Evolutionary conservation across 2,888 invertebrate genomes (phyloP).

Genomic region (Pilophorus perplexus): DNA sequence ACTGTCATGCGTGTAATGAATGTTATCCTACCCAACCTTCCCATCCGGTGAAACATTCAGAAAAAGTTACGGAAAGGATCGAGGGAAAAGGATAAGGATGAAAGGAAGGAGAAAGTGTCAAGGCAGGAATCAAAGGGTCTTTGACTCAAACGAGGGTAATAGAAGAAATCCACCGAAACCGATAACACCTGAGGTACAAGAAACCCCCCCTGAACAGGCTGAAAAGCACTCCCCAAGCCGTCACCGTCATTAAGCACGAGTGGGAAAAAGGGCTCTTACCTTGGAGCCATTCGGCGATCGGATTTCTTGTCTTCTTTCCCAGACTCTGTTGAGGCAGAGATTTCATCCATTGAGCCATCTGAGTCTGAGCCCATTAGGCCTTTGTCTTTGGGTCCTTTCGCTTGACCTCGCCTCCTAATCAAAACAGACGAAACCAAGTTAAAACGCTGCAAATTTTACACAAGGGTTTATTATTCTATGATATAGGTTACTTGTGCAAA

Average conservation of each 20-base stretch:
- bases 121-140: background rate
- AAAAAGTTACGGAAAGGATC: background rate
- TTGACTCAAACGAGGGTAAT: background rate
- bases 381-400: constrained; percentile 27
- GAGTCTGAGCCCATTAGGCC: constrained; percentile 57
- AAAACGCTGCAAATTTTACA: too few relatives aligned
- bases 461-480: too few relatives aligned
- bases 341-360: constrained; percentile 71
- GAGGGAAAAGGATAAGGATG: constrained; percentile 1
- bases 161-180: background rate
- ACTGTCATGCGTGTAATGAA: too few relatives aligned
- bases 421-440: too few relatives aligned
- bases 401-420: constrained; percentile 14
- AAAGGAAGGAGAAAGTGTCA: background rate
- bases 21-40: too few relatives aligned
- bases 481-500: too few relatives aligned
- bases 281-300: constrained; percentile 45
- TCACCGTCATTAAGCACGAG: background rate
- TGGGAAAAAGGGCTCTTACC: constrained; percentile 27
- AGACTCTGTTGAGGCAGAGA: constrained; percentile 59
- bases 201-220: too few relatives aligned
- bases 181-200: background rate
- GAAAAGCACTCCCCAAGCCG: too few relatives aligned
- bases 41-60: too few relatives aligned
- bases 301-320: constrained; percentile 57